Evolutionary conservation across 2,797 vertebrate genomes (phyloP), one percentile per base, ranked within the genome.

Genomic region (Neostethus bicornis): DNA sequence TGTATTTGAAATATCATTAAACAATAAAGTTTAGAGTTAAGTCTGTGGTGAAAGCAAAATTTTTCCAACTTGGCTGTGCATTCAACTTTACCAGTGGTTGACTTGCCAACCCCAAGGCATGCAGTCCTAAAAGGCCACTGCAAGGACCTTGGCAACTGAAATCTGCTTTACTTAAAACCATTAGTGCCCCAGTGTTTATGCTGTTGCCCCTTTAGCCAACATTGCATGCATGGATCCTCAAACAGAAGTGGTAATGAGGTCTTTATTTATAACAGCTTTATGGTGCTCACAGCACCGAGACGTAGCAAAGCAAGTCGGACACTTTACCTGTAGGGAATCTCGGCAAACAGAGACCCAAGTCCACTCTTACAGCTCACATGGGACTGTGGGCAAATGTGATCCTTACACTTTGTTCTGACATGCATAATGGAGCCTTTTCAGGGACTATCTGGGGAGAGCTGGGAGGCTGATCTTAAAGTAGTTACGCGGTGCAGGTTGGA

Each of bases 391-490:
- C 83, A 83, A 93, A 93, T 70, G 90, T 88, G 92, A 93, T 93
- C 91, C 89, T 78, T 71, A 74, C 66, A 87, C 87, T 92, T 93
- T 93, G 92, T 93, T 90, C 86, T 49, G 73, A 46, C 66, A 66
- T 69, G 79, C 66, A 92, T 92, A 92, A 93, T 91, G 53, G 91
- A 56, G 74, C 70, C 91, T 92, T 93, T 93, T 93, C 86, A 93
- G 75, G 61, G 67, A 66, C 76, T 73, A 91, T 85, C 90, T 24
- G 57, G 92, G 91, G 91, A 92, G 81, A 70, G 77, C 84, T 92
- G 89, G 89, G 91, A 93, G 91, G 88, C 86, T 88, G 86, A 84
- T 90, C 89, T 92, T 92, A 90, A 93, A 92, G 86, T 81, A 79
- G 85, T 81, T 85, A 85, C 46, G 38, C 74, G 77, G 82, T 67